A percentile compares a stretch with the other conserved stretches of the same genome.
Evolutionary conservation across 2,797 vertebrate species (phyloP).

Genomic region (Telmatherina bonti): DNA sequence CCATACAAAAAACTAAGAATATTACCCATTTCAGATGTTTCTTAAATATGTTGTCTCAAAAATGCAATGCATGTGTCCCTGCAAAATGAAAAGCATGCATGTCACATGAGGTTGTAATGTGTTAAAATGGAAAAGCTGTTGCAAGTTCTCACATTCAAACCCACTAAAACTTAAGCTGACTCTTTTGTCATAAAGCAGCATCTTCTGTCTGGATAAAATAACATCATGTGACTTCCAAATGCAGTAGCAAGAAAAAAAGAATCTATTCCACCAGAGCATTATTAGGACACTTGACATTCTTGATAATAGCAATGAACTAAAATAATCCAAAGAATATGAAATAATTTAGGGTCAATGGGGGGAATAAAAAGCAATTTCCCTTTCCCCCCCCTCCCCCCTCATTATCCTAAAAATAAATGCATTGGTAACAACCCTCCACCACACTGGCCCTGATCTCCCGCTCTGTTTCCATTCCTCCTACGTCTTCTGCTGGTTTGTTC

Average conservation of each 20-base stretch:
- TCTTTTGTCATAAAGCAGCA: slow-evolving; percentile 2
- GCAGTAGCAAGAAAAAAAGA: slow-evolving; percentile 5
- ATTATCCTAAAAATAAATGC: slow-evolving; percentile 65
- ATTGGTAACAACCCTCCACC: slow-evolving; percentile 57
- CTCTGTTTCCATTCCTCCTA: slow-evolving; percentile 53
- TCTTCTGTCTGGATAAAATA: neutral
- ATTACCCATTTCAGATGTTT: no score
- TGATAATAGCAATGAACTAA: neutral
- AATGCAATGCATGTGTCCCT: neutral
- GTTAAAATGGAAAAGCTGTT: no score
- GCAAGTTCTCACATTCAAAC: no score
- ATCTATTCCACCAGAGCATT: neutral
- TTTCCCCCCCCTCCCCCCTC: slow-evolving; percentile 24
- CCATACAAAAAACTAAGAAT: no score
- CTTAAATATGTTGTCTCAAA: neutral
- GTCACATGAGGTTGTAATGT: no score
- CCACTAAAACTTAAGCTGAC: no score
- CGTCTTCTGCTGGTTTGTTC: slow-evolving; percentile 38
- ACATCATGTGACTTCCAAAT: neutral
- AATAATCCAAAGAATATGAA: neutral
- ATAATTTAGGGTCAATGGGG: neutral
- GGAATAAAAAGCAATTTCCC: neutral
- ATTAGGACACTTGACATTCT: neutral
- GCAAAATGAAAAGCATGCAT: neutral
- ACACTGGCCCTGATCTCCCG: slow-evolving; percentile 48